Base-by-base conservation (phyloP, 64 coral and sea anemone species). In the Stichodactyla helianthus region DNA sequence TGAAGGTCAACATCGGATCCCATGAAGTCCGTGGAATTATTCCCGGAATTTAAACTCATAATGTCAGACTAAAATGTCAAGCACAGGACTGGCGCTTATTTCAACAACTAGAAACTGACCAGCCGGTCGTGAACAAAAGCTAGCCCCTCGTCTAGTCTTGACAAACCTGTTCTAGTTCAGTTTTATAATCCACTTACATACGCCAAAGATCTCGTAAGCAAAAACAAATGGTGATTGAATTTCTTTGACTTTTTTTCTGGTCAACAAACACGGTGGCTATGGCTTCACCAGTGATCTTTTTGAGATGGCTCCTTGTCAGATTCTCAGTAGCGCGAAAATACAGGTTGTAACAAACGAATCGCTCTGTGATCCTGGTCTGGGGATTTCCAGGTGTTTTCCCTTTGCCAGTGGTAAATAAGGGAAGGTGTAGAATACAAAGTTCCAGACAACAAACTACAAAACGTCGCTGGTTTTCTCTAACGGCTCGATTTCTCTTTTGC, bases 81-180 rank as follows among this genome's bases (percentile, higher is more conserved):
- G 25, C 11, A 14, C 63, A 13, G 6, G 10, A 18, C 5, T 65
- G 1, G 19, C 22, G 19, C 7, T n/a, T 27, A 1, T 31, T 31
- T 31, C 23, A 12, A 44, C 35, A 44, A 44, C 68, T 23, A 35
- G 68, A 13, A 31, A 23, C 6, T 74, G 68, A 74, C 25, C 68
- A 74, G 11, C 68, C 68, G 68, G 68, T 44, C 35, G 35, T 44
- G 2, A 44, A 44, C 35, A 44, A 44, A 44, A 44, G 35, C 35
- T 44, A 44, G 35, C 35, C 35, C 35, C 68, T 74, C 10, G 9
- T 74, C 25, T 6, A 11, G 7, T 74, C 26, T 74, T 74, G n/a
- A 27, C 68, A 74, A 74, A 74, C n/a, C 68, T n/a, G 25, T 71
- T 71, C 25, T n/a, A 74, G 68, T 74, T 74, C 68, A 74, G 25